These are phyloP conservation scores for Psittacula cyanocephala DNA, from an alignment of 2,113 vertebrate species.

Conservation along the genomic window DNA sequence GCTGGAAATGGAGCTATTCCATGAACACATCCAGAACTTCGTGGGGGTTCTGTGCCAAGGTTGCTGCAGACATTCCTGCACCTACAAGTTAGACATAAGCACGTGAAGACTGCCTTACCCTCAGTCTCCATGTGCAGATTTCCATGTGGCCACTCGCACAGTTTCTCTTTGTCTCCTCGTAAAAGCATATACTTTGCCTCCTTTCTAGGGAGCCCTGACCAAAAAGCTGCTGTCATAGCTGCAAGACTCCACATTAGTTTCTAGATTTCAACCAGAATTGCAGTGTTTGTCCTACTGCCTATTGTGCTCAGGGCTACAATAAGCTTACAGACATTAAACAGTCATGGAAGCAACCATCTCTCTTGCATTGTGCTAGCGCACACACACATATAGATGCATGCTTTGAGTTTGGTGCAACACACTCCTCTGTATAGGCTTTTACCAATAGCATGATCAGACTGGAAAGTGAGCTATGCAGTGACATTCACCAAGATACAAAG, in stretches of 20 bases:
- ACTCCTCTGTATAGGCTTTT: not conserved
- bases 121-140: rapidly evolving
- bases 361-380: not conserved
- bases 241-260: not conserved
- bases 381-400: too few relatives aligned
- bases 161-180: not conserved
- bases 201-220: not conserved
- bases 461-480: not conserved
- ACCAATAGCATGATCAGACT: not conserved
- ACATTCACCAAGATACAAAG: not conserved
- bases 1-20: not conserved
- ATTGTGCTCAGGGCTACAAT: not conserved
- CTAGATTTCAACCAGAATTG: not conserved
- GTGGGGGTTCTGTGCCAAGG: rapidly evolving
- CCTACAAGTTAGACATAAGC: rapidly evolving
- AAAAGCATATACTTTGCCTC: not conserved
- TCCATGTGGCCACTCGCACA: rapidly evolving
- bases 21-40: not conserved
- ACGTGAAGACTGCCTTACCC: not conserved
- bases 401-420: not conserved
- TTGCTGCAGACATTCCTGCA: not conserved
- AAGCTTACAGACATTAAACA: not conserved
- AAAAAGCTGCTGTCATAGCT: not conserved
- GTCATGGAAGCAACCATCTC: not conserved
- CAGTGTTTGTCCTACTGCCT: not conserved